Percentiles rank a stretch among this genome's conserved stretches.
These are phyloP conservation scores for Chrysomallon squamiferum DNA, from an alignment of 1,140 invertebrate species.

Conservation along the genomic window DNA sequence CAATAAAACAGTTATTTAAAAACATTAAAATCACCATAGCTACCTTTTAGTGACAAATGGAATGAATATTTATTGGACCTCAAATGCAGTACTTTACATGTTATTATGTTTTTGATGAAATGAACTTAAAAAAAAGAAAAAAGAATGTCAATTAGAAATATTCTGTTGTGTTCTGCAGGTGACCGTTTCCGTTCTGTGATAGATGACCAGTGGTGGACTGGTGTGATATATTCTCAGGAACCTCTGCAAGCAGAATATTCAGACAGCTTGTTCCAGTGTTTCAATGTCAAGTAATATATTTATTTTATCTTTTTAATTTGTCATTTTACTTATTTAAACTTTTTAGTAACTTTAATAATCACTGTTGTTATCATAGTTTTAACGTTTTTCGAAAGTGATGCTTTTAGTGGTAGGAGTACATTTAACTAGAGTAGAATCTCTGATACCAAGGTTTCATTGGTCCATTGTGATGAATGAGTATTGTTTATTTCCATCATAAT, in stretches of 20 bases:
- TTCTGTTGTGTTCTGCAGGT: conserved; percentile 60
- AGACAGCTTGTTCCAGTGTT: conserved; percentile 82
- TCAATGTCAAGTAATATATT: conserved; percentile 76
- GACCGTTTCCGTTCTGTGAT: conserved; percentile 91
- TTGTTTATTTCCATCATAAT: no score
- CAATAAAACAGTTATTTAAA: no score
- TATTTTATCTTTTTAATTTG: no score
- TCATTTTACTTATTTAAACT: not conserved
- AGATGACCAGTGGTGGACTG: conserved; percentile 96
- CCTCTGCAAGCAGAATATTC: conserved; percentile 74
- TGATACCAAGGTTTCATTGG: not conserved
- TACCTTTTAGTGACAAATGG: no score
- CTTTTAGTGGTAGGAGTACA: not conserved
- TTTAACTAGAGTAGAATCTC: not conserved
- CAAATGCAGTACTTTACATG: no score
- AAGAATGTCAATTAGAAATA: no score
- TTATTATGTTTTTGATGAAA: no score
- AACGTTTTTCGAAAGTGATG: not conserved
- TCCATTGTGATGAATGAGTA: not conserved
- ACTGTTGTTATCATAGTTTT: not conserved
- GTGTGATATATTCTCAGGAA: conserved; percentile 76
- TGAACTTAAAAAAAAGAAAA: no score
- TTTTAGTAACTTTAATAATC: not conserved
- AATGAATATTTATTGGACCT: no score
- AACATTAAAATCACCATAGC: no score